A percentile compares a stretch with the other conserved stretches of the same genome.
These are phyloP conservation scores for Ormyrus thymus DNA, from an alignment of 2,888 invertebrate genomes.

Conservation along the genomic window DNA sequence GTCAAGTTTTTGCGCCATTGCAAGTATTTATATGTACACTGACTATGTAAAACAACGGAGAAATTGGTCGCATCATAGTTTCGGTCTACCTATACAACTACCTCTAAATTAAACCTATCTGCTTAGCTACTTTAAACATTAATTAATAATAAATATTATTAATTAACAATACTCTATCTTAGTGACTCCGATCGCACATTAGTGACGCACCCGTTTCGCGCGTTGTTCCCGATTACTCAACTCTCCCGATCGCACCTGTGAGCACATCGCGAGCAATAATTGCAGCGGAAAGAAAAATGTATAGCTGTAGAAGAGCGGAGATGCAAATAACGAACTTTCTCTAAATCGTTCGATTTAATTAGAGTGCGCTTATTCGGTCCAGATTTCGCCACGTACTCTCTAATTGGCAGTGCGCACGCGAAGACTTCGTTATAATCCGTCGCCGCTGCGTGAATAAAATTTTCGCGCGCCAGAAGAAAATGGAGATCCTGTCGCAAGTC, in stretches of 20 bases:
- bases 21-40: constrained; percentile 29
- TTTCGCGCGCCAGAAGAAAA: constrained; percentile 3
- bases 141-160: constrained; percentile 58
- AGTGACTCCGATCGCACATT: constrained; percentile 56
- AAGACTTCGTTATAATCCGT: not conserved
- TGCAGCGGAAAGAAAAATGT: not conserved
- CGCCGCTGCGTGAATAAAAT: not conserved
- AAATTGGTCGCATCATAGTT: constrained; percentile 8
- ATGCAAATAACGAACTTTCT: constrained; percentile 33
- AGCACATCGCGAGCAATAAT: not conserved
- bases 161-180: constrained; percentile 40
- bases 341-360: constrained; percentile 34
- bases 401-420: constrained; percentile 10
- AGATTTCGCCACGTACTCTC: constrained; percentile 27
- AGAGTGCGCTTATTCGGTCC: not conserved
- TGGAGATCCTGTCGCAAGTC: constrained; percentile 25
- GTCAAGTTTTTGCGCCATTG: not conserved
- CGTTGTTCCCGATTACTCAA: constrained; percentile 20
- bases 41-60: constrained; percentile 37
- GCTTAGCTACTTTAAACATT: constrained; percentile 23
- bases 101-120: not conserved
- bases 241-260: not conserved
- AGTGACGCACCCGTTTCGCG: constrained; percentile 37
- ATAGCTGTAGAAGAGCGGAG: not conserved
- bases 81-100: constrained; percentile 22